These are phyloP conservation scores for Gobiocypris rarus DNA, from an alignment of 2,113 vertebrate genomes.

Conservation along the genomic window DNA sequence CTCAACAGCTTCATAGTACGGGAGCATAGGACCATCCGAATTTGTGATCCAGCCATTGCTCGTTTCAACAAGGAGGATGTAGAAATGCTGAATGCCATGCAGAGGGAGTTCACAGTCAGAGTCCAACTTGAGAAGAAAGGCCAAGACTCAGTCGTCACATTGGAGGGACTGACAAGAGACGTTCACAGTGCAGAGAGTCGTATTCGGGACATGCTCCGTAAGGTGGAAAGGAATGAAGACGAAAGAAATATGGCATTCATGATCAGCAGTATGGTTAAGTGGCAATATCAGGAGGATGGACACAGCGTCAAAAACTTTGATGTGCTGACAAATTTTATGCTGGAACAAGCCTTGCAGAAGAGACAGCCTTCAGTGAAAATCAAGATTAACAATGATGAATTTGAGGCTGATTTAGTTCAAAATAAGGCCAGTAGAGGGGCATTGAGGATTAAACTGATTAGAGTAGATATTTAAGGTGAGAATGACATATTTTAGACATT, in stretches of 20 bases:
- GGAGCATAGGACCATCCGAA: conserved; percentile 71
- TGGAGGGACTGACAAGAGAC: conserved; percentile 82
- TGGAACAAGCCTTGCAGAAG: conserved; percentile 77
- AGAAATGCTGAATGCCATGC: conserved; percentile 71
- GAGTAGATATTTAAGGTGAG: conserved; percentile 66
- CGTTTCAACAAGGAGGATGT: conserved; percentile 71
- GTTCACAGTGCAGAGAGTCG: conserved; percentile 66
- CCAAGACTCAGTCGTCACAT: conserved; percentile 69
- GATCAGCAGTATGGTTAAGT: conserved; percentile 72
- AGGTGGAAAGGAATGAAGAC: conserved; percentile 66
- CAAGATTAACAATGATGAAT: conserved; percentile 64
- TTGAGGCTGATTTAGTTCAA: conserved; percentile 41
- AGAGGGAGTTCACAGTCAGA: conserved; percentile 74
- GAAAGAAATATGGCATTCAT: conserved; percentile 68
- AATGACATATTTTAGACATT: not conserved
- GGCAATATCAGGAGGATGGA: conserved; percentile 68
- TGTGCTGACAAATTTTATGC: conserved; percentile 71
- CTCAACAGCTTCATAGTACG: conserved; percentile 71
- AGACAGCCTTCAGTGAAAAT: conserved; percentile 37
- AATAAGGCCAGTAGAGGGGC: conserved; percentile 52
- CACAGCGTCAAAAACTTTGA: conserved; percentile 66
- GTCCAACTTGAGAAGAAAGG: conserved; percentile 68
- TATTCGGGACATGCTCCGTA: conserved; percentile 78
- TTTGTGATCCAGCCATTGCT: conserved; percentile 72
- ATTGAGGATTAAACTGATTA: conserved; percentile 42